Evolutionary conservation across 2,888 invertebrate genomes (phyloP).

Genomic region (Parnassius smintheus): DNA sequence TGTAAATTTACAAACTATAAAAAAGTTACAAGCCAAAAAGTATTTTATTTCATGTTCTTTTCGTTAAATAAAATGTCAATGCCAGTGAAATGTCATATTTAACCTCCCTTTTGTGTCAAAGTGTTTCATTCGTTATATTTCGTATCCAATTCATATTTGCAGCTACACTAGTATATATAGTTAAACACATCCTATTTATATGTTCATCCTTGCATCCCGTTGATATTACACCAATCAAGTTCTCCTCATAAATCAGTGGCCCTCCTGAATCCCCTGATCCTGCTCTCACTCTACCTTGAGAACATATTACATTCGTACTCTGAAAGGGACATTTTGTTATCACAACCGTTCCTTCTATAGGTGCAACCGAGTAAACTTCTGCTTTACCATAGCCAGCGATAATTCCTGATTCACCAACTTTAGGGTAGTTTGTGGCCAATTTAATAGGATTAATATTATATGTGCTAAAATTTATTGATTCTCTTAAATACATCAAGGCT

Average conservation of each 20-base stretch:
- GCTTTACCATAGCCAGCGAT: slow-evolving; percentile 18
- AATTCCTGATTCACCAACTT: slow-evolving; percentile 9
- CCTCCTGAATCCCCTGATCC: slow-evolving; percentile 23
- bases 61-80: too few relatives aligned
- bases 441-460: slow-evolving; percentile 9
- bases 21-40: too few relatives aligned
- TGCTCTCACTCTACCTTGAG: slow-evolving; percentile 13
- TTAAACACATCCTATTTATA: slow-evolving; percentile 16
- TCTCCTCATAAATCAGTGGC: slow-evolving; percentile 17
- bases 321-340: slow-evolving; percentile 8
- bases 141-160: slow-evolving; percentile 12
- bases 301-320: slow-evolving; percentile 5
- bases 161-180: slow-evolving; percentile 18
- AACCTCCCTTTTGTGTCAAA: too few relatives aligned
- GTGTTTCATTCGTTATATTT: neutral
- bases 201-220: slow-evolving; percentile 5
- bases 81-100: too few relatives aligned
- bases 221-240: slow-evolving; percentile 14
- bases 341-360: slow-evolving; percentile 13
- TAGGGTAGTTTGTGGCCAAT: neutral
- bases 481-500: slow-evolving; percentile 1
- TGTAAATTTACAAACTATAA: too few relatives aligned
- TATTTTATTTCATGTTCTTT: too few relatives aligned
- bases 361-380: slow-evolving; percentile 2
- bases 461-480: slow-evolving; percentile 1